These are phyloP conservation scores for Orchesella cincta DNA, from an alignment of 1,140 invertebrate genomes.

Conservation along the genomic window DNA sequence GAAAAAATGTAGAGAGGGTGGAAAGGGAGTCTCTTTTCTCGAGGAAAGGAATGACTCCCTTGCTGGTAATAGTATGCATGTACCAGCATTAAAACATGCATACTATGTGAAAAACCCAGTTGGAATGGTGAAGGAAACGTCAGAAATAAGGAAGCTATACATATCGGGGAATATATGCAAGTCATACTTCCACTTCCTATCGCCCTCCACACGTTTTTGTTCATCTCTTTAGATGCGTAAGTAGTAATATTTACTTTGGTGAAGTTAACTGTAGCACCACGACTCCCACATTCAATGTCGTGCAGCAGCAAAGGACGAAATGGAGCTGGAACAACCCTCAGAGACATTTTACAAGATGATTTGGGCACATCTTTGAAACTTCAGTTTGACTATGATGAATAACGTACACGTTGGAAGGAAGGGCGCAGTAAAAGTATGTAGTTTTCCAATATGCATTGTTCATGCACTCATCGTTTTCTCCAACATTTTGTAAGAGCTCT, in stretches of 20 bases:
- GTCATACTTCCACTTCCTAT: too few relatives aligned
- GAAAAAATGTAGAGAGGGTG: background rate
- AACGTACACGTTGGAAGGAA: too few relatives aligned
- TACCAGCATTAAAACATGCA: background rate
- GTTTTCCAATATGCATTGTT: background rate
- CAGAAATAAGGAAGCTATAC: too few relatives aligned
- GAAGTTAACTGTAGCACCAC: too few relatives aligned
- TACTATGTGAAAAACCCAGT: background rate
- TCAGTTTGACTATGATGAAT: constrained; percentile 15
- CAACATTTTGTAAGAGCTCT: background rate
- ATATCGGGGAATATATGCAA: too few relatives aligned
- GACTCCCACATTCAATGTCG: too few relatives aligned
- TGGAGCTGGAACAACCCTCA: background rate
- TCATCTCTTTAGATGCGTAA: too few relatives aligned
- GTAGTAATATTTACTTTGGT: too few relatives aligned
- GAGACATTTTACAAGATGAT: constrained; percentile 22
- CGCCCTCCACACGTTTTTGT: too few relatives aligned
- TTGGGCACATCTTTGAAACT: constrained; percentile 9
- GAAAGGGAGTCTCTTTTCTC: background rate
- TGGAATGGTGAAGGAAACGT: background rate
- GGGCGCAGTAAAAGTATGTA: too few relatives aligned
- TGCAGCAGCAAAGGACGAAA: background rate
- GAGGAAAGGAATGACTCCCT: constrained; percentile 3
- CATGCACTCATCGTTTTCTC: background rate
- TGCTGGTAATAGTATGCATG: constrained; percentile 5